Percentiles rank a stretch among this genome's conserved stretches.
Conservation (phyloP, 2,797 vertebrate genomes). For the Crocodylus rhombifer region DNA sequence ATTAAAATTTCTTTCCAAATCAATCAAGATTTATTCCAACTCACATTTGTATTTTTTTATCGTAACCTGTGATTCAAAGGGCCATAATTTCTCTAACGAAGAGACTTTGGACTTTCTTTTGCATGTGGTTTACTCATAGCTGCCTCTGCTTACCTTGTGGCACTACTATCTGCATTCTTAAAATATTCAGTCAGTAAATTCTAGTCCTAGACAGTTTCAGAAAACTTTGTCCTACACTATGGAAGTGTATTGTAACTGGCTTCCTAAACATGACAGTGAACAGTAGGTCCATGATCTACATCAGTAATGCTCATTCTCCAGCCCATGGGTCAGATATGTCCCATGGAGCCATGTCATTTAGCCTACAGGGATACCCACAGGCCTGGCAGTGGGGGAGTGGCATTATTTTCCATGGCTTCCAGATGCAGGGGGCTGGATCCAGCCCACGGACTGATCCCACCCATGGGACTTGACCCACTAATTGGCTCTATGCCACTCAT, state of each 20-base stretch:
- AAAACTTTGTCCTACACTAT: neutral
- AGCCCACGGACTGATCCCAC: too few species aligned
- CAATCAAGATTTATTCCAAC: neutral
- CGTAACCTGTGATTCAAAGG: neutral
- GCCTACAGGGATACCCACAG: too few species aligned
- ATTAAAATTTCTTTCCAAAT: neutral
- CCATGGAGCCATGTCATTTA: too few species aligned
- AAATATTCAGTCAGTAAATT: neutral
- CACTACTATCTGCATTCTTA: neutral
- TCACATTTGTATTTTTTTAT: neutral
- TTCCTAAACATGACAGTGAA: neutral
- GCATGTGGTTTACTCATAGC: neutral
- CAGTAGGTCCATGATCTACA: accelerated
- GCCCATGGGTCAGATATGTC: too few species aligned
- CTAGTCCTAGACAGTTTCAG: neutral
- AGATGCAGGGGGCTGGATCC: too few species aligned
- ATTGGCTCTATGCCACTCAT: too few species aligned
- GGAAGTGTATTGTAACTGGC: neutral
- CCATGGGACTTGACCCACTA: too few species aligned
- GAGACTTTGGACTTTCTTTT: neutral
- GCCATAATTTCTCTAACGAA: neutral
- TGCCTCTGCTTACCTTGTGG: neutral
- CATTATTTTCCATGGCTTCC: too few species aligned
- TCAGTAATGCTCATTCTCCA: neutral
- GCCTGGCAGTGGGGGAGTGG: too few species aligned